Evolutionary conservation across 2,888 invertebrate genomes (phyloP), one percentile per base, ranked within the genome.

Genomic region (Tupiocoris notatus): DNA sequence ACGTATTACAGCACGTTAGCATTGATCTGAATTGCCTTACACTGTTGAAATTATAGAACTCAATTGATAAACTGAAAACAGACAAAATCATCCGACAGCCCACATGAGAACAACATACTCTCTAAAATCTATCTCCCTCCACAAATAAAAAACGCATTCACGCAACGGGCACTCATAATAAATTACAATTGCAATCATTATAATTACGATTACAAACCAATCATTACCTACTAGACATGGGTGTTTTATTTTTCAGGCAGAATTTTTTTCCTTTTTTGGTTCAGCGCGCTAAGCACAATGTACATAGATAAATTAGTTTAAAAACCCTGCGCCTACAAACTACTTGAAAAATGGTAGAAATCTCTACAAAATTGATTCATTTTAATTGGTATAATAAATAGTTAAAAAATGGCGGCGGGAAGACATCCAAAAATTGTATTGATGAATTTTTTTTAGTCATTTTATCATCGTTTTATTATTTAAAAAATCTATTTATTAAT

Each of bases 371-470:
- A 59, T 59, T 59, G 59, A 17, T n/a, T 17, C 59, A 18, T 18
- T 6, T n/a, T 2, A 59, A 59, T 18, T n/a, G n/a, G 18, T 59
- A 7, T 7, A 39, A 39, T 39, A 39, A 39, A 39, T 39, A 39
- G 39, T 7, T 39, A 39, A 39, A 39, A 39, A 39, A 39, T 39
- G 3, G 39, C 39, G n/a, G 39, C 65, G 39, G 65, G 65, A 65
- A 65, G 65, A 65, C 65, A 65, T 65, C 24, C 20, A 65, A 65
- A 65, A 25, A 25, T 21, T 63, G 9, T 22, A 20, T 65, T 65
- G 17, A 23, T 23, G 24, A 25, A 25, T 65, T 25, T 25, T 17
- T 21, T 16, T 63, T 63, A 21, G 16, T 63, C 2, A 63, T 20
- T 63, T 63, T 17, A 3, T 23, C n/a, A 24, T 23, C 7, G 25